Evolutionary conservation across 2,113 vertebrate species (phyloP).

Genomic region (Eptesicus fuscus): DNA sequence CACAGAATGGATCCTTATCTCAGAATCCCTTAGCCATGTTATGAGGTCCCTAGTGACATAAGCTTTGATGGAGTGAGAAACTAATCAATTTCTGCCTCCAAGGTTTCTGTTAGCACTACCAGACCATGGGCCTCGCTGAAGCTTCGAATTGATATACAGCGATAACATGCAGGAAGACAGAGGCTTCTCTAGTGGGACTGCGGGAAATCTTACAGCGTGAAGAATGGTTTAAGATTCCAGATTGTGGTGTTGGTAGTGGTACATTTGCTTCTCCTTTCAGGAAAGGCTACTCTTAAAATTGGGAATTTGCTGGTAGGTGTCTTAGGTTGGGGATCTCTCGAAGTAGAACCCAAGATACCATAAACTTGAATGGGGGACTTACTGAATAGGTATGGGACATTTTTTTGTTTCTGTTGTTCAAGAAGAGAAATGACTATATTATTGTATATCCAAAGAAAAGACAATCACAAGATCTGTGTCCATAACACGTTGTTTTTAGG

Average conservation of each 20-base stretch:
- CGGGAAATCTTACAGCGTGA: neutral
- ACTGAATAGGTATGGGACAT: neutral
- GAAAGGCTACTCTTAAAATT: neutral
- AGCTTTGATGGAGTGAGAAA: constrained; percentile 34
- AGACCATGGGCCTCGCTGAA: neutral
- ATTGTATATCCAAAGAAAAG: neutral
- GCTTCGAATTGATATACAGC: neutral
- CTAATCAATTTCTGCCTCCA: constrained; percentile 43
- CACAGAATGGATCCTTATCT: neutral
- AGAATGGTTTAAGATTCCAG: neutral
- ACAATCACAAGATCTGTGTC: neutral
- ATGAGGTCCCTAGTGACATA: constrained; percentile 26
- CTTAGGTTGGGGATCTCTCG: neutral
- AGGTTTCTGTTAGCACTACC: neutral
- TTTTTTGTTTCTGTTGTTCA: neutral
- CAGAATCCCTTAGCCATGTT: neutral
- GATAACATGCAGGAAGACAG: neutral
- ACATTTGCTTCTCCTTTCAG: neutral
- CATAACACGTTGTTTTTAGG: neutral
- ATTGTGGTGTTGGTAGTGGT: neutral
- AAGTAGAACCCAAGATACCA: neutral
- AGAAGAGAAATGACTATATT: neutral
- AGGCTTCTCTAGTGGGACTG: neutral
- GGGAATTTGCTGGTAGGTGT: neutral
- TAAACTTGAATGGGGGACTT: neutral